These are phyloP conservation scores for Rhyzopertha dominica DNA, from an alignment of 1,140 invertebrate species.

Conservation along the genomic window DNA sequence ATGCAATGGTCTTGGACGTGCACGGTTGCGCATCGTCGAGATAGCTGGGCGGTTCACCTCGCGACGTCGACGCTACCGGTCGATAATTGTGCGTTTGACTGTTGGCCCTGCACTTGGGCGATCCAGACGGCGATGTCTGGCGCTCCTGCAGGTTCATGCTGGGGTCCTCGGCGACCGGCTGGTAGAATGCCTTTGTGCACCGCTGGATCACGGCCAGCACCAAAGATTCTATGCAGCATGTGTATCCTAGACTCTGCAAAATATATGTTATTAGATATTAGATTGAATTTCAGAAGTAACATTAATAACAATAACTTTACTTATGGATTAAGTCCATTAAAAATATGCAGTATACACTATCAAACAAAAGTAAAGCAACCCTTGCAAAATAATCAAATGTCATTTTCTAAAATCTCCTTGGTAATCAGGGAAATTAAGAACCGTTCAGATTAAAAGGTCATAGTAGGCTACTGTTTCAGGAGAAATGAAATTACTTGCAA, in stretches of 20 bases:
- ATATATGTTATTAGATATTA: too few relatives aligned
- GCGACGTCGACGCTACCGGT: constrained; percentile 39
- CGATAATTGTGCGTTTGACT: constrained; percentile 44
- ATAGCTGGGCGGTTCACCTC: constrained; percentile 35
- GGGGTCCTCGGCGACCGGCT: constrained; percentile 43
- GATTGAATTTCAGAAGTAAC: too few relatives aligned
- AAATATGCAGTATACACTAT: too few relatives aligned
- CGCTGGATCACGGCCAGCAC: constrained; percentile 41
- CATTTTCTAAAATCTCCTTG: too few relatives aligned
- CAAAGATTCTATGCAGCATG: constrained; percentile 41
- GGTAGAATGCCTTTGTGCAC: constrained; percentile 35
- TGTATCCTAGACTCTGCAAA: constrained; percentile 43
- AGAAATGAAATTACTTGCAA: too few relatives aligned
- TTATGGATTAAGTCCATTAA: too few relatives aligned
- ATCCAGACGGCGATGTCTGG: constrained; percentile 28
- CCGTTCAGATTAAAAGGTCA: too few relatives aligned
- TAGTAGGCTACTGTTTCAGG: too few relatives aligned
- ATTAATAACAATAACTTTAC: too few relatives aligned
- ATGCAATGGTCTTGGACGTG: constrained; percentile 44
- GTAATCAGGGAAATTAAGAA: too few relatives aligned
- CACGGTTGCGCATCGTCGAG: constrained; percentile 44
- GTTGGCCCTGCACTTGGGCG: constrained; percentile 35
- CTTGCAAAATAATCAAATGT: too few relatives aligned
- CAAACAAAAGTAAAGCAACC: too few relatives aligned
- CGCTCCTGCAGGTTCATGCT: constrained; percentile 41